Base-by-base conservation (phyloP, 2,797 vertebrate species). In the Microhierax caerulescens region DNA sequence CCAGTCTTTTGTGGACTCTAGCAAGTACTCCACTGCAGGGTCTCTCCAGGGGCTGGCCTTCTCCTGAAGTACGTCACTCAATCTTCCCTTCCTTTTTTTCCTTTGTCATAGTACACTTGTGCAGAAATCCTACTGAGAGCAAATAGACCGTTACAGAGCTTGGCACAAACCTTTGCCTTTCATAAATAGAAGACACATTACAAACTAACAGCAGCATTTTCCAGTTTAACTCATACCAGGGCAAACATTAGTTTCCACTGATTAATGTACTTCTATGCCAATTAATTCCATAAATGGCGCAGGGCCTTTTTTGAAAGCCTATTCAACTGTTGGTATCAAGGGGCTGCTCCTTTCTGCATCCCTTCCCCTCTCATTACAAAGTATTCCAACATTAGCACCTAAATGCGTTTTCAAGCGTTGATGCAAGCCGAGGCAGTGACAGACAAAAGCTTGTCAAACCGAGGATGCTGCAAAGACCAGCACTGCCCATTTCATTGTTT, bases 1-100 rank as follows among this genome's bases (percentile, higher is more conserved):
- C 98, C 99, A 99, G 98, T 99, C 99, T 98, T 99, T 99, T 99
- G 98, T 99, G 98, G 99, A 99, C 98, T 98, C 99, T 99, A 99
- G 98, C 99, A 99, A 99, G 99, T 98, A 97, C 97, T 98, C 98
- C 98, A 98, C 94, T 97, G 97, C 98, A 98, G 99, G 98, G 98
- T 99, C 99, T 97, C 98, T 99, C 98, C 99, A 99, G 97, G 99
- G 99, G 98, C 98, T 99, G 98, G 98, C 99, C 98, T 99, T 99
- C 99, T 99, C 99, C 98, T 99, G 98, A 99, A 98, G 97, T 97
- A 98, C 97, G 98, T 98, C 97, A 98, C 96, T 98, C 97, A 90
- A 95, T 95, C 95, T 98, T 98, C 95, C 97, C 97, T 97, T 97
- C 94, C 97, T 96, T 97, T 97, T 88, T 95, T 94, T 98, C 87